Percentiles rank a stretch among this genome's conserved stretches.
These are phyloP conservation scores for Bimastos eiseni DNA, from an alignment of 2,888 invertebrate species.

Conservation along the genomic window DNA sequence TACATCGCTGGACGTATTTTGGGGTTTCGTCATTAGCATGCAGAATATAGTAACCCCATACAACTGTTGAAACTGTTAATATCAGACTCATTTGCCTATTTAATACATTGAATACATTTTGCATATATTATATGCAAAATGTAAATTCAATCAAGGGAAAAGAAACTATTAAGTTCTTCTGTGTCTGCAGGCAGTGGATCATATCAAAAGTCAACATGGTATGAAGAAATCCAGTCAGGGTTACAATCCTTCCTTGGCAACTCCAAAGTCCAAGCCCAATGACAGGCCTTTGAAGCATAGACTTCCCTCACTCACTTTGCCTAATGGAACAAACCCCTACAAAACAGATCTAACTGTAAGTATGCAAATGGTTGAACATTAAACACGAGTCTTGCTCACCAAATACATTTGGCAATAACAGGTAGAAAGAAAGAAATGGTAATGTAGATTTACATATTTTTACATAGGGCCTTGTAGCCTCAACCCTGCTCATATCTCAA, in stretches of 20 bases:
- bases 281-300: slow-evolving; percentile 38
- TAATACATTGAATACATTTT: too few relatives aligned
- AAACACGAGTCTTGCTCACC: neutral
- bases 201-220: neutral
- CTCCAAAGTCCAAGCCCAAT: slow-evolving; percentile 34
- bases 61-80: too few relatives aligned
- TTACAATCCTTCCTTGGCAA: slow-evolving; percentile 48
- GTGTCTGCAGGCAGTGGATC: neutral
- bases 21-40: too few relatives aligned
- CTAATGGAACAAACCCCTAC: slow-evolving; percentile 55
- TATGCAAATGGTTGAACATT: neutral
- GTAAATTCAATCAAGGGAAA: too few relatives aligned
- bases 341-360: slow-evolving; percentile 34
- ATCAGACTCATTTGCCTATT: too few relatives aligned
- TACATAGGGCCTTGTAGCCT: too few relatives aligned
- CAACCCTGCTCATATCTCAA: too few relatives aligned
- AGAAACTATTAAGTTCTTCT: neutral
- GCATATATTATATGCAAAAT: too few relatives aligned
- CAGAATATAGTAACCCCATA: too few relatives aligned
- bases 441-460: too few relatives aligned
- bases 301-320: slow-evolving; percentile 47
- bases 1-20: too few relatives aligned
- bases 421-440: too few relatives aligned
- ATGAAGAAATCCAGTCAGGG: slow-evolving; percentile 42
- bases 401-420: neutral